Conservation (phyloP, 2,888 invertebrate genomes). For the Cryptus armator region DNA sequence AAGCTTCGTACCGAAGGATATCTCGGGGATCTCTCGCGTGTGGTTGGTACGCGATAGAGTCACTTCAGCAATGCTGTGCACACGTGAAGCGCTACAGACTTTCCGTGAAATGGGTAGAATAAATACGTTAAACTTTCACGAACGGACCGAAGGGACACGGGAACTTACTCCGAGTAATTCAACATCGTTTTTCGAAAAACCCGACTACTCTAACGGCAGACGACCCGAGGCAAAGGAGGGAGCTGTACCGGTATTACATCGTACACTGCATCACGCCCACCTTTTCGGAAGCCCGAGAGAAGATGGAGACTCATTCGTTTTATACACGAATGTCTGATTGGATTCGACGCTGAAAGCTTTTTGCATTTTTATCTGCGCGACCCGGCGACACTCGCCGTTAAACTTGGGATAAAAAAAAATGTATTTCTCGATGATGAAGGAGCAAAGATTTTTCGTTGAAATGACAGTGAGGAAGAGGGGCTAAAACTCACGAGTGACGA, state of each 20-base stretch:
- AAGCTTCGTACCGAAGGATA: constrained; percentile 51
- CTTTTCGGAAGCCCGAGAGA: neutral
- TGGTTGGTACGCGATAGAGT: constrained; percentile 5
- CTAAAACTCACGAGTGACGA: constrained; percentile 49
- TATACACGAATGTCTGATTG: neutral
- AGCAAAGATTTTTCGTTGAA: constrained; percentile 57
- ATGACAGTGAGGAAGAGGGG: constrained; percentile 54
- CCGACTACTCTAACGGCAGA: constrained; percentile 29
- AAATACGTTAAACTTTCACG: constrained; percentile 79
- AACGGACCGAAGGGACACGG: constrained; percentile 71
- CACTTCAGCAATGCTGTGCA: constrained; percentile 3
- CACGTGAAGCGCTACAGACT: neutral
- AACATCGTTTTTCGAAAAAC: constrained; percentile 74
- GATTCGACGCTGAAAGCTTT: neutral
- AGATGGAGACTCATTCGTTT: constrained; percentile 9
- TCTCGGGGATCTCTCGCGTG: neutral
- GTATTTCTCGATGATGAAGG: constrained; percentile 52
- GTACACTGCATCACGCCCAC: no score
- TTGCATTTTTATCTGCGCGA: constrained; percentile 16
- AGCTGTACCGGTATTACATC: neutral
- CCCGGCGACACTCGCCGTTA: constrained; percentile 1
- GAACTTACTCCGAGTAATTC: constrained; percentile 76
- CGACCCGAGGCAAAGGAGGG: neutral
- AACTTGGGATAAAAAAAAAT: constrained; percentile 20
- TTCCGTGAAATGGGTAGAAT: constrained; percentile 65